phyloP scores from a whole-genome alignment of 92 coral and sea anemone genomes.

The Siderastrea siderea region DNA sequence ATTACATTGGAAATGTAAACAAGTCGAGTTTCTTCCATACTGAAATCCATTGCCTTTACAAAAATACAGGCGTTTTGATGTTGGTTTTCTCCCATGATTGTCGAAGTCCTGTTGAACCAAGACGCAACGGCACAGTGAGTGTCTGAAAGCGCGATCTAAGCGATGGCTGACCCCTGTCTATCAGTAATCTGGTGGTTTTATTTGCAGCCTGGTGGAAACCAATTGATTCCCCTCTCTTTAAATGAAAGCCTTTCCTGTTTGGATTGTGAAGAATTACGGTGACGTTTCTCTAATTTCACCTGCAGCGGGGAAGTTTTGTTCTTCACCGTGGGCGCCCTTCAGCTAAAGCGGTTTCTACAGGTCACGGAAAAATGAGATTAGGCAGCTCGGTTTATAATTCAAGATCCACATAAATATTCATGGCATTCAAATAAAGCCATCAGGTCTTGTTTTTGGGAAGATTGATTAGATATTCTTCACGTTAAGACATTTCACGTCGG shows the following conservation, averaged over 20 bases:
- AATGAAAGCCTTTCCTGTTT: neutral
- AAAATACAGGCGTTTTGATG: slow-evolving; percentile 26
- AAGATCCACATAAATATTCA: slow-evolving; percentile 29
- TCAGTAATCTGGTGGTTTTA: slow-evolving; percentile 16
- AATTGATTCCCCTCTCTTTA: neutral
- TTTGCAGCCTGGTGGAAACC: neutral
- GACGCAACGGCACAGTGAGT: neutral
- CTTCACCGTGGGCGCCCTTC: neutral
- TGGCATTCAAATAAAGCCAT: slow-evolving; percentile 22
- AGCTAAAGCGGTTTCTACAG: neutral
- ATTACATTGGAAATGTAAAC: slow-evolving; percentile 55
- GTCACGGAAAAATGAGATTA: neutral
- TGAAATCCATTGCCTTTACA: slow-evolving; percentile 41
- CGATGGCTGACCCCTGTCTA: neutral
- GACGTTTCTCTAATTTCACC: neutral
- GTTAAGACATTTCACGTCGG: slow-evolving; percentile 26
- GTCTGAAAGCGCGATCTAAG: neutral
- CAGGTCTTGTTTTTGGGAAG: neutral
- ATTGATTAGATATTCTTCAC: slow-evolving; percentile 30
- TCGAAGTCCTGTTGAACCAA: neutral
- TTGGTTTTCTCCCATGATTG: neutral
- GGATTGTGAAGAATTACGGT: neutral
- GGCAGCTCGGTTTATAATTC: neutral
- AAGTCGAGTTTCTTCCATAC: slow-evolving; percentile 37
- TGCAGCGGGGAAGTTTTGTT: neutral